A percentile compares a stretch with the other conserved stretches of the same genome.
Evolutionary conservation across 2,888 invertebrate species (phyloP).

Genomic region (Drosophila subquinaria): DNA sequence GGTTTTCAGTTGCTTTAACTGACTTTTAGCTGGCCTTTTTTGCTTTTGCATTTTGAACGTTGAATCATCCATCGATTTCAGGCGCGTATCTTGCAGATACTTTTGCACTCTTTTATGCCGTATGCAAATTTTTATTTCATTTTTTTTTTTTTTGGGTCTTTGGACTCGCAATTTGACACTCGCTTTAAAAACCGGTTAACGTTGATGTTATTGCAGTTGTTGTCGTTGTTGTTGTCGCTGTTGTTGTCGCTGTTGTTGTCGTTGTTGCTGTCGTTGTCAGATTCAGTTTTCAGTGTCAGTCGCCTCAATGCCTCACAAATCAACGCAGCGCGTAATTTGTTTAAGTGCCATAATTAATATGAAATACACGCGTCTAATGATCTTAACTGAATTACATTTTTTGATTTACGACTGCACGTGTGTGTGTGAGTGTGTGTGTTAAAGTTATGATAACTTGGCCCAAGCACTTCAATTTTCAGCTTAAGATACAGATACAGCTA

Average conservation of each 20-base stretch:
- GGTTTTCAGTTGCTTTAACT: conserved; percentile 60
- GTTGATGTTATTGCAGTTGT: conserved; percentile 6
- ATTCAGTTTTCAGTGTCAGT: conserved; percentile 62
- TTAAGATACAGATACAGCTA: conserved; percentile 23
- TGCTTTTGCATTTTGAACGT: conserved; percentile 64
- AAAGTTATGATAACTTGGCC: conserved; percentile 56
- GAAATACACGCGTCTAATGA: conserved; percentile 62
- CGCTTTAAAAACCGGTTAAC: conserved; percentile 42
- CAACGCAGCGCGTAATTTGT: conserved; percentile 52
- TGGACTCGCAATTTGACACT: conserved; percentile 56
- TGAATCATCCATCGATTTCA: conserved; percentile 74
- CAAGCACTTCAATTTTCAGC: conserved; percentile 34
- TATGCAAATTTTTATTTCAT: conserved; percentile 47
- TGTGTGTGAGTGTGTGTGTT: conserved; percentile 9
- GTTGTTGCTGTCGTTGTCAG: conserved; percentile 5
- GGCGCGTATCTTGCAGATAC: conserved; percentile 61
- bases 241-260: neutral
- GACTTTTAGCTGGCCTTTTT: conserved; percentile 33
- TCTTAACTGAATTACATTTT: conserved; percentile 56
- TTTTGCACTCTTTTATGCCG: conserved; percentile 37
- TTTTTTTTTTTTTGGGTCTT: conserved; percentile 55
- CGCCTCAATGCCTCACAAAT: conserved; percentile 28
- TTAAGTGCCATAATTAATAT: conserved; percentile 67
- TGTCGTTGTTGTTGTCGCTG: conserved; percentile 1
- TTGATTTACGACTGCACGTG: conserved; percentile 53